Conservation (phyloP, 2,797 vertebrate species). For the Poeciliopsis infans region DNA sequence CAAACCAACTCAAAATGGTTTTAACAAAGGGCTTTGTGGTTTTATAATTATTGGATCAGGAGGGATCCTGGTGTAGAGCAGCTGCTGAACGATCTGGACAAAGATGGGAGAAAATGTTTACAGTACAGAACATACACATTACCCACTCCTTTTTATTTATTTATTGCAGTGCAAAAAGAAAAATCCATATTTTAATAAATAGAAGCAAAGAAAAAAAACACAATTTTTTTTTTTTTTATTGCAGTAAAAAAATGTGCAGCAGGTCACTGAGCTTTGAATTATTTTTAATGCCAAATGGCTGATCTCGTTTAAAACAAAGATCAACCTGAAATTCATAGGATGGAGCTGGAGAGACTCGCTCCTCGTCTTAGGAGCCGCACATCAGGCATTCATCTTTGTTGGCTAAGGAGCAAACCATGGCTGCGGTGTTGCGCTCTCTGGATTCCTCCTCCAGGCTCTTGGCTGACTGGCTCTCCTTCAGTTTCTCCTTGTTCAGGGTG, state of each 20-base stretch:
- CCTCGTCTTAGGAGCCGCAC: constrained; percentile 89
- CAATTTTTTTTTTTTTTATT: no score
- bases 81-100: background rate
- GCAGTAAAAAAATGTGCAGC: background rate
- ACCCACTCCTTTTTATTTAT: background rate
- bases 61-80: background rate
- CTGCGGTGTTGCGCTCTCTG: constrained; percentile 89
- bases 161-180: background rate
- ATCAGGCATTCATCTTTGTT: constrained; percentile 94
- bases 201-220: background rate
- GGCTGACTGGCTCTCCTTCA: constrained; percentile 80
- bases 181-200: background rate
- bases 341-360: background rate
- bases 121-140: background rate
- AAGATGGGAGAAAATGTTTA: background rate
- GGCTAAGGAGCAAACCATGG: constrained; percentile 94
- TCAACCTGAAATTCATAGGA: constrained; percentile 17
- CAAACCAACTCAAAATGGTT: background rate
- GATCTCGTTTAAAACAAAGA: constrained; percentile 18
- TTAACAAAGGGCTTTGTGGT: background rate
- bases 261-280: background rate
- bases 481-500: constrained; percentile 95
- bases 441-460: constrained; percentile 75
- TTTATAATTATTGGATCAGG: background rate
- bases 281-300: background rate